Evolutionary conservation across 2,888 invertebrate genomes (phyloP), one percentile per base, ranked within the genome.

Genomic region (Cynaeus angustus): DNA sequence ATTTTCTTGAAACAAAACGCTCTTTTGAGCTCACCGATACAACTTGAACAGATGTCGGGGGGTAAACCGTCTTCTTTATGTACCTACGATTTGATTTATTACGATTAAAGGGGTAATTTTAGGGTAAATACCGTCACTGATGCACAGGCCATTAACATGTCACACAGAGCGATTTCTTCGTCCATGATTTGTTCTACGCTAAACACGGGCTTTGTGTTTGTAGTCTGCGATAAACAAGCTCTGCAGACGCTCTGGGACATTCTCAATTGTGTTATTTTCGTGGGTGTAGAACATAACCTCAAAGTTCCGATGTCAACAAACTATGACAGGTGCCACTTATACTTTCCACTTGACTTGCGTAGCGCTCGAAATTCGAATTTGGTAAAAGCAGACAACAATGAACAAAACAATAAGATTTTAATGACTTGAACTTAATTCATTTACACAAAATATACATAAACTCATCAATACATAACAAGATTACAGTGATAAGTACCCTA

Each of bases 41-140:
- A 84, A 52, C 75, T 75, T n/a, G 71, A 41, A 70, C 83, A 84
- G 10, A 84, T 75, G 69, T 79, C 80, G 58, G 79, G 75, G 14
- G 83, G 83, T 68, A 83, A 72, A 8, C 81, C 82, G 75, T 84
- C 83, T 45, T 76, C 77, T 69, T 76, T 71, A 9, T 67, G 52
- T 13, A 83, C 72, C 83, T 83, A 62, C 41, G 10, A 41, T 2
- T 2, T 6, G n/a, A n/a, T 5, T 41, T n/a, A n/a, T 41, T 41
- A 41, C 12, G 1, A 41, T 7, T 37, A 21, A 4, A 21, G 4
- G 2, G 41, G 1, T 3, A 41, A n/a, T 41, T 41, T 28, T 43
- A 45, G 46, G 52, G 52, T 26, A 58, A 53, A 48, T 77, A 82
- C 82, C 74, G 75, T 70, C 46, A 81, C 66, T 66, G 80, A 74